Percentiles rank a stretch among this genome's conserved stretches.
phyloP scores from a whole-genome alignment of 2,888 invertebrate genomes.

The Minunthozetes semirufus region DNA sequence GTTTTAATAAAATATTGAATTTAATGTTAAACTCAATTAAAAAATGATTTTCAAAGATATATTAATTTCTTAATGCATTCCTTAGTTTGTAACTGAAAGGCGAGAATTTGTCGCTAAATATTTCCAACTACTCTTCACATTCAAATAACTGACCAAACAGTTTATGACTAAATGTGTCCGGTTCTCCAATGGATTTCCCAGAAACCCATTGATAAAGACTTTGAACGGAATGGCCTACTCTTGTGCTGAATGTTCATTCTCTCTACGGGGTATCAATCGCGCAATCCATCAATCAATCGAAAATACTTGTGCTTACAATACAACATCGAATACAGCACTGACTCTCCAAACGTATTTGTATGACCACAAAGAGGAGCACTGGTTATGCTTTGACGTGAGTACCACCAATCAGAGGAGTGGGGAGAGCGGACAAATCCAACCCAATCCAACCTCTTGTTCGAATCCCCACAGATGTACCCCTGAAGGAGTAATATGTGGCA shows the following conservation, averaged over 20 bases:
- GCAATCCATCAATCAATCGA: too few species aligned
- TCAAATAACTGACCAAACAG: not conserved
- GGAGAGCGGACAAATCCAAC: slow-evolving; percentile 12
- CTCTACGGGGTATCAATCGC: too few species aligned
- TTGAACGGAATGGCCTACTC: too few species aligned
- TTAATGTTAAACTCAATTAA: too few species aligned
- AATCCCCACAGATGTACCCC: not conserved
- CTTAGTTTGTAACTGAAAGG: not conserved
- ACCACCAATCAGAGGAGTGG: not conserved
- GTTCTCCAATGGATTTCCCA: not conserved
- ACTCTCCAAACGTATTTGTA: not conserved
- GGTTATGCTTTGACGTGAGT: not conserved
- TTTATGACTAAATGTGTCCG: slow-evolving; percentile 18
- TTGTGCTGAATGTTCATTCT: too few species aligned
- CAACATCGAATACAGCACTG: not conserved
- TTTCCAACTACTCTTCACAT: not conserved
- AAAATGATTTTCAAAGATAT: too few species aligned
- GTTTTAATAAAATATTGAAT: too few species aligned
- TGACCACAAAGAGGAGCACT: slow-evolving; percentile 19
- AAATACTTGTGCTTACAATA: not conserved
- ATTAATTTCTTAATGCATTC: too few species aligned
- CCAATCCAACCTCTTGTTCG: slow-evolving; percentile 10
- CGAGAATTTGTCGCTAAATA: not conserved
- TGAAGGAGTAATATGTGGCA: not conserved
- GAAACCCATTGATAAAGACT: slow-evolving; percentile 10